Evolutionary conservation across 1,140 invertebrate species (phyloP), one percentile per base, ranked within the genome.

Genomic region (Camponotus floridanus): DNA sequence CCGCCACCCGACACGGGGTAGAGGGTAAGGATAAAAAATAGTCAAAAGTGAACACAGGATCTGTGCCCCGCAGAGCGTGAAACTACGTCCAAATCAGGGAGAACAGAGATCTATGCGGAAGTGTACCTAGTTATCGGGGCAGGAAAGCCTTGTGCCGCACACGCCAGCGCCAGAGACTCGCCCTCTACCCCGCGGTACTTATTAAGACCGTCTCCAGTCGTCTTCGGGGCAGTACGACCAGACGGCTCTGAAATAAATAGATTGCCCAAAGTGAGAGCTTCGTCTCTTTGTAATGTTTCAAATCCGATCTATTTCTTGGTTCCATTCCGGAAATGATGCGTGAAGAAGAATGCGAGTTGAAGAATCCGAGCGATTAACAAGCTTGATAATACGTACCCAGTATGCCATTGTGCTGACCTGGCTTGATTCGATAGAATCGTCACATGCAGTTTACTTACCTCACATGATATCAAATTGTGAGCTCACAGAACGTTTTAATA

Each of bases 141-240:
- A 51, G 96, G 96, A 90, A 95, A 96, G 86, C 95, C 95, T 95
- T 97, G 97, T 81, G 96, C 96, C 91, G 97, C 96, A 92, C 97
- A 97, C 86, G 97, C 95, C 85, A 97, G 93, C 85, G 95, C 96
- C 89, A 96, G 92, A 83, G 90, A 88, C 80, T 91, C 88, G 67
- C 87, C 89, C 81, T 92, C 87, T 92, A 93, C 91, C 88, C 91
- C 92, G 86, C 89, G 87, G 85, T 92, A 92, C 88, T 93, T 93
- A 92, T 92, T 93, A 84, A 93, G 91, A 86, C 92, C 92, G 89
- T 92, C 92, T 70, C 91, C 92, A 57, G 96, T 95, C 92, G 96
- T 93, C 94, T 96, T 96, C 74, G 96, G 96, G 87, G 95, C 95
- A 51, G 96, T 96, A 91, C 95, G 96, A 95, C 96, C 96, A 71